A percentile compares a stretch with the other conserved stretches of the same genome.
These are phyloP conservation scores for Anabacerthia variegaticeps DNA, from an alignment of 2,797 vertebrate species.

Conservation along the genomic window DNA sequence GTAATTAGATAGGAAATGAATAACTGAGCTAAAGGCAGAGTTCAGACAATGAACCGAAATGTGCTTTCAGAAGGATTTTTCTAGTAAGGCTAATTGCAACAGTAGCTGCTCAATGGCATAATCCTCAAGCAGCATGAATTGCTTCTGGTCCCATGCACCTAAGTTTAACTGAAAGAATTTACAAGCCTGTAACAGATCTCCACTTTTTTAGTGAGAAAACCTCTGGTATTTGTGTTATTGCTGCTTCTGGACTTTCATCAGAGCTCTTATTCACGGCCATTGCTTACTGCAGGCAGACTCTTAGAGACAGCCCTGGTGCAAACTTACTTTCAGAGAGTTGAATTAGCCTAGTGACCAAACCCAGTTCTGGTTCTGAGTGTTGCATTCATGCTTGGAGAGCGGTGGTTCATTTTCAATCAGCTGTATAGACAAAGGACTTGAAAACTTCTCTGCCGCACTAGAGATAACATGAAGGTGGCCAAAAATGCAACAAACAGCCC, in stretches of 20 bases:
- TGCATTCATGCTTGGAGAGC: not conserved
- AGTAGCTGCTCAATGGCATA: not conserved
- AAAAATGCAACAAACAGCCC: not conserved
- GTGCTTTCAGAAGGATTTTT: not conserved
- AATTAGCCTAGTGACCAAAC: not conserved
- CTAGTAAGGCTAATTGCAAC: not conserved
- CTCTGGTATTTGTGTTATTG: not conserved
- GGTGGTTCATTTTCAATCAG: not conserved
- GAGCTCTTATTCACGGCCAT: not conserved
- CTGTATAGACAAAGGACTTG: not conserved
- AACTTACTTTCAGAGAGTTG: not conserved
- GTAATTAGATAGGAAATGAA: not conserved
- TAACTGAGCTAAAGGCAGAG: not conserved
- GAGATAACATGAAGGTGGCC: not conserved
- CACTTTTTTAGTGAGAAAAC: not conserved
- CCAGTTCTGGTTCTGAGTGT: not conserved
- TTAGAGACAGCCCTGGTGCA: not conserved
- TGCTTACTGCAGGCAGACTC: not conserved
- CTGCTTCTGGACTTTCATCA: not conserved
- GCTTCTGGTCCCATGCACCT: not conserved
- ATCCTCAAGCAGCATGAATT: not conserved
- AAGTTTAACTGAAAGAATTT: not conserved
- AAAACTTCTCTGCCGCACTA: not conserved
- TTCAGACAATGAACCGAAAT: not conserved
- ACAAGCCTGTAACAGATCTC: not conserved